A percentile compares a stretch with the other conserved stretches of the same genome.
Evolutionary conservation across 2,888 invertebrate genomes (phyloP).

Genomic region (Philonicus albiceps): DNA sequence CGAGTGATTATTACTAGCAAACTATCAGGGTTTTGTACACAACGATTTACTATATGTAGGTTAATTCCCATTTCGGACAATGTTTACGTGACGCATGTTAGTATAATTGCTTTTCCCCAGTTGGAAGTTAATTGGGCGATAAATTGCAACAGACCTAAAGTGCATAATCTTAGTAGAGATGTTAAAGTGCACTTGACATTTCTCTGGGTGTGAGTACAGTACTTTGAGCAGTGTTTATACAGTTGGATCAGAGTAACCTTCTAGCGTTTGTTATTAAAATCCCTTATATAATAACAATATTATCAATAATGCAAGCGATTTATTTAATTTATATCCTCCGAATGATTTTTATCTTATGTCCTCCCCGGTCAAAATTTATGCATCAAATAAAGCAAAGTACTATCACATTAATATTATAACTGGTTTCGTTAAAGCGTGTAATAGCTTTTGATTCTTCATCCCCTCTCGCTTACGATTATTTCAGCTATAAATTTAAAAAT

Average conservation of each 20-base stretch:
- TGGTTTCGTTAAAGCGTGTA: not conserved
- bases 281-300: not conserved
- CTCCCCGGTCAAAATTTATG: not conserved
- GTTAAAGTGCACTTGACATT: not conserved
- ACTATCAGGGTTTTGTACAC: not conserved
- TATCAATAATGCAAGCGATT: not conserved
- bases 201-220: not conserved
- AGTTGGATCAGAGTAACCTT: not conserved
- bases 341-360: not conserved
- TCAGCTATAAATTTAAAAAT: constrained; percentile 2
- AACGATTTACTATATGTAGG: not conserved
- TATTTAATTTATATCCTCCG: not conserved
- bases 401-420: not conserved
- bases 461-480: not conserved
- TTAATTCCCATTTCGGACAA: not conserved
- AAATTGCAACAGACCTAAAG: not conserved
- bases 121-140: not conserved
- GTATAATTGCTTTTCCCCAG: not conserved
- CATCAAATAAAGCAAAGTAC: not conserved
- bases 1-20: not conserved
- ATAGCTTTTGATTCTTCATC: not conserved
- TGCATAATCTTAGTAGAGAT: not conserved
- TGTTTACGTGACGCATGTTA: not conserved
- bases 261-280: not conserved
- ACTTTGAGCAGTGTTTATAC: not conserved